A percentile compares a stretch with the other conserved stretches of the same genome.
Conservation (phyloP, 2,113 vertebrate species). For the Spea bombifrons region DNA sequence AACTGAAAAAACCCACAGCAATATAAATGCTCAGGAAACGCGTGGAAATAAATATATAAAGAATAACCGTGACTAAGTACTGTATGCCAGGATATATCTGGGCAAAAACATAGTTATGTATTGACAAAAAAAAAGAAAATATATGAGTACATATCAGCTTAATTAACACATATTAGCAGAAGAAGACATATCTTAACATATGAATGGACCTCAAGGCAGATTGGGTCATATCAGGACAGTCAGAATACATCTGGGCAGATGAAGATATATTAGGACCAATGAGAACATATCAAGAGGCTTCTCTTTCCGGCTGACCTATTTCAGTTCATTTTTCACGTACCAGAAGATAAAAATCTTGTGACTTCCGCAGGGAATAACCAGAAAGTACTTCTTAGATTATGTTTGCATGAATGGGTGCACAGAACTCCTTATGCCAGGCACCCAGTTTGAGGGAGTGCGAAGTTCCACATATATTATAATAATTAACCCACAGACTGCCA, state of each 20-base stretch:
- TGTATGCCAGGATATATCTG: too few relatives aligned
- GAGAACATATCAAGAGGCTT: slow-evolving; percentile 20
- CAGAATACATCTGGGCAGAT: slow-evolving; percentile 16
- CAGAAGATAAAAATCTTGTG: slow-evolving; percentile 45
- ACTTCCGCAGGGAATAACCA: slow-evolving; percentile 41
- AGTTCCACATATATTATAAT: slow-evolving; percentile 20
- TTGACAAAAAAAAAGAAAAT: background rate
- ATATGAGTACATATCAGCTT: background rate
- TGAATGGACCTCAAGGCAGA: background rate
- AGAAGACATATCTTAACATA: background rate
- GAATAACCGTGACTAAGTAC: too few relatives aligned
- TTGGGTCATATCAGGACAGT: slow-evolving; percentile 20
- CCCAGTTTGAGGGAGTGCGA: slow-evolving; percentile 1
- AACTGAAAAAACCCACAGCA: too few relatives aligned
- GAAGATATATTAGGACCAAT: slow-evolving; percentile 20
- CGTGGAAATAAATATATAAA: too few relatives aligned
- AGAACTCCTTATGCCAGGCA: slow-evolving; percentile 2
- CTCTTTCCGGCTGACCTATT: slow-evolving; percentile 45
- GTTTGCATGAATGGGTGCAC: slow-evolving; percentile 34
- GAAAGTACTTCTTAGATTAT: slow-evolving; percentile 43
- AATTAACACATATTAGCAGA: background rate
- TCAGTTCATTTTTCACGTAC: slow-evolving; percentile 37
- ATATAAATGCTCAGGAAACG: too few relatives aligned
- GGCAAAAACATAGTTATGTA: too few relatives aligned
- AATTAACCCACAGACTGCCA: slow-evolving; percentile 18